A percentile compares a stretch with the other conserved stretches of the same genome.
Evolutionary conservation across 2,113 vertebrate genomes (phyloP).

Genomic region (Entosphenus tridentatus): DNA sequence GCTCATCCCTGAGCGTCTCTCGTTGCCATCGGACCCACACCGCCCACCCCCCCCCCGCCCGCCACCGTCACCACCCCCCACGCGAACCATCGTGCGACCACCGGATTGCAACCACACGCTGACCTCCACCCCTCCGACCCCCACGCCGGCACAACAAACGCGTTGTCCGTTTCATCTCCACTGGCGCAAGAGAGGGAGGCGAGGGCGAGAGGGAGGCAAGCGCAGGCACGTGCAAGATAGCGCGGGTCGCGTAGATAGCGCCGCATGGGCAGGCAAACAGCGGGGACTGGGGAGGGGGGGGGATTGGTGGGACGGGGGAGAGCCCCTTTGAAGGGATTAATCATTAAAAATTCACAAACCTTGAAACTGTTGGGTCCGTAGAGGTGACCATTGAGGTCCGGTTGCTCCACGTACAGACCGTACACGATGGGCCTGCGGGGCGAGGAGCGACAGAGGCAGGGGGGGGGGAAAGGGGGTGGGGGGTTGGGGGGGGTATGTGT

Average conservation of each 20-base stretch:
- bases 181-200: too few species aligned
- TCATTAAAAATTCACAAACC: too few species aligned
- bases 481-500: too few species aligned
- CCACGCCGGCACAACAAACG: neutral
- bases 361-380: neutral
- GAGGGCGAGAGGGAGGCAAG: too few species aligned
- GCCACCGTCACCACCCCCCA: neutral
- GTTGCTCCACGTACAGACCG: conserved; percentile 4
- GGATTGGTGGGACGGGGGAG: too few species aligned
- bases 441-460: too few species aligned
- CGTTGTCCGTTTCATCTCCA: neutral
- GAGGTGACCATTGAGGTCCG: neutral
- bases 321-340: too few species aligned
- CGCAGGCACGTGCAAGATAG: too few species aligned
- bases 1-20: neutral
- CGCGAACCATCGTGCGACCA: neutral
- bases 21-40: neutral
- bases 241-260: too few species aligned
- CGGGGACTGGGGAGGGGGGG: too few species aligned
- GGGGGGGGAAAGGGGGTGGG: too few species aligned
- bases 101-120: neutral
- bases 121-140: neutral
- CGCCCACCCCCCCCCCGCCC: neutral
- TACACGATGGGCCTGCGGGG: conserved; percentile 1
- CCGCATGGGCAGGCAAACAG: too few species aligned